A percentile compares a stretch with the other conserved stretches of the same genome.
Evolutionary conservation across 2,888 invertebrate genomes (phyloP).

Genomic region (Crossocerus cetratus): DNA sequence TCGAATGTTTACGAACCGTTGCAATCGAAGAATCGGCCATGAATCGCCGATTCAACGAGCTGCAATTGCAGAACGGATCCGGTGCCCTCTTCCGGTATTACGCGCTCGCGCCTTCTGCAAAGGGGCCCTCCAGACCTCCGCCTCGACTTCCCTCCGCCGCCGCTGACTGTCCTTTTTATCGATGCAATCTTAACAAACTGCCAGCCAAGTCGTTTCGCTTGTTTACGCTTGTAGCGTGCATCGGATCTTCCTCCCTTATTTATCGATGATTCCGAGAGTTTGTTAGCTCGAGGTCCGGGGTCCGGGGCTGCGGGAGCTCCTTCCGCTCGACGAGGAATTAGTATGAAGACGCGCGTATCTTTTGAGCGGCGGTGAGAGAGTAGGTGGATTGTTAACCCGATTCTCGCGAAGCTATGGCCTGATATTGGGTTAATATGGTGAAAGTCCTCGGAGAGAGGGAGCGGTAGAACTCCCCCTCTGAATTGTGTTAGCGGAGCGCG

Average conservation of each 20-base stretch:
- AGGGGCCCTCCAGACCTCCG: too few relatives aligned
- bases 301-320: not conserved
- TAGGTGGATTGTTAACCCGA: conserved; percentile 54
- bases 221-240: too few relatives aligned
- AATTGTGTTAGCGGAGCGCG: conserved; percentile 60
- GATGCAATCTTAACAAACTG: too few relatives aligned
- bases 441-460: conserved; percentile 58
- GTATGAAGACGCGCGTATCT: too few relatives aligned
- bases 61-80: conserved; percentile 5
- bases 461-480: conserved; percentile 37
- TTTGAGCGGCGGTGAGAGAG: conserved; percentile 10
- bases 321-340: too few relatives aligned
- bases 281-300: conserved; percentile 10
- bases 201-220: too few relatives aligned
- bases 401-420: conserved; percentile 50
- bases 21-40: conserved; percentile 26
- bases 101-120: not conserved
- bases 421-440: conserved; percentile 63
- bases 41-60: conserved; percentile 28
- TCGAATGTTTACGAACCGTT: conserved; percentile 43
- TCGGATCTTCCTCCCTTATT: too few relatives aligned
- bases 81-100: not conserved
- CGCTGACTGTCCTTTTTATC: too few relatives aligned
- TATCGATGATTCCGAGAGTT: too few relatives aligned
- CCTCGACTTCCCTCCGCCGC: too few relatives aligned